Evolutionary conservation across 2,797 vertebrate genomes (phyloP).

Genomic region (Cynodonichthys magdalenae): DNA sequence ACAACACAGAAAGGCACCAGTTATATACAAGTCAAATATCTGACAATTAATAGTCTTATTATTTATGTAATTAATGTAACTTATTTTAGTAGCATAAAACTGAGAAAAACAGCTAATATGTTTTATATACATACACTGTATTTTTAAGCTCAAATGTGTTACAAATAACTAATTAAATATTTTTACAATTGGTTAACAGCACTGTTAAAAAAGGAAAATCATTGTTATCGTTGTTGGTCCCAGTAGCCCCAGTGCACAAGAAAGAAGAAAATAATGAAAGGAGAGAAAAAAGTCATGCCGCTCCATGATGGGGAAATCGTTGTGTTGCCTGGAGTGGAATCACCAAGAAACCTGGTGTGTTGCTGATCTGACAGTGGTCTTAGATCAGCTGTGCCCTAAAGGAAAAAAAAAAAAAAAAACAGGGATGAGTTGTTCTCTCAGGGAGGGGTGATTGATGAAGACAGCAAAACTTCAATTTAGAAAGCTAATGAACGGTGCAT

Average conservation of each 20-base stretch:
- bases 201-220: too few relatives aligned
- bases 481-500: constrained; percentile 35
- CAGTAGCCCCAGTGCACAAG: not conserved
- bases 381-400: constrained; percentile 23
- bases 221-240: not conserved
- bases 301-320: constrained; percentile 20
- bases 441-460: constrained; percentile 30
- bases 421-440: constrained; percentile 22
- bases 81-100: too few relatives aligned
- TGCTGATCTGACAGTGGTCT: constrained; percentile 30
- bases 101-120: too few relatives aligned
- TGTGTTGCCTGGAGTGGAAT: constrained; percentile 16
- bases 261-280: constrained; percentile 12
- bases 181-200: too few relatives aligned
- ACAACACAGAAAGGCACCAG: too few relatives aligned
- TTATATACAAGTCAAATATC: too few relatives aligned
- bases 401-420: constrained; percentile 11
- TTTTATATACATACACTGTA: too few relatives aligned
- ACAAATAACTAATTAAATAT: too few relatives aligned
- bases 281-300: constrained; percentile 9
- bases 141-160: too few relatives aligned
- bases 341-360: constrained; percentile 23
- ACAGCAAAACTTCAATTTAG: constrained; percentile 18
- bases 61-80: too few relatives aligned
- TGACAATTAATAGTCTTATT: too few relatives aligned